Conservation (phyloP, 2,113 vertebrate species). For the Gymnogyps californianus region DNA sequence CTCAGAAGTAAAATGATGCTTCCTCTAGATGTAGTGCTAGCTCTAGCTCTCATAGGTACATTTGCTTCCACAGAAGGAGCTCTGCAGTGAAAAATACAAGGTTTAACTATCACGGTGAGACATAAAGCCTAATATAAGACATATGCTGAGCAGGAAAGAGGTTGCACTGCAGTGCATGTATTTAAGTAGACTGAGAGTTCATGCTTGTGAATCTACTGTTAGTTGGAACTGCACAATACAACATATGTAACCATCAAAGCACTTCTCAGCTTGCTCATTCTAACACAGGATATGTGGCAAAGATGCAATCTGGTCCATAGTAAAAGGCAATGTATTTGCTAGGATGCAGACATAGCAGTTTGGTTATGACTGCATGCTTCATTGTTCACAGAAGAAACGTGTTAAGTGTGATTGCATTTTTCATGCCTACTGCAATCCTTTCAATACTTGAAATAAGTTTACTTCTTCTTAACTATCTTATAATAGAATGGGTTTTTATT, state of each 20-base stretch:
- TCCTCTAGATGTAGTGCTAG: neutral
- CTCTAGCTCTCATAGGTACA: neutral
- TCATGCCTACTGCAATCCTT: neutral
- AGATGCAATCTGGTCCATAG: conserved; percentile 36
- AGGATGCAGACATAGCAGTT: conserved; percentile 5
- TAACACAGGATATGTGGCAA: conserved; percentile 25
- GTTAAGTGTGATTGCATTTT: conserved; percentile 9
- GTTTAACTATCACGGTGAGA: neutral
- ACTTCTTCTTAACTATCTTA: neutral
- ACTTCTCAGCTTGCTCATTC: conserved; percentile 46
- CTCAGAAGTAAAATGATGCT: neutral
- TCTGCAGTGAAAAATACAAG: neutral
- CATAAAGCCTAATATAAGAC: neutral
- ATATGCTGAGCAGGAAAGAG: neutral
- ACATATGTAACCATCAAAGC: conserved; percentile 39
- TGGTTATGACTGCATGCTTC: conserved; percentile 27
- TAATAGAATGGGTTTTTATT: neutral
- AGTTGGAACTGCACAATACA: neutral
- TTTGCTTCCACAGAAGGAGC: neutral
- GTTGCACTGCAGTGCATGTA: neutral
- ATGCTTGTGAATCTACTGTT: neutral
- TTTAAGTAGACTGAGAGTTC: conserved; percentile 6
- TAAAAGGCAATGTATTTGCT: conserved; percentile 11
- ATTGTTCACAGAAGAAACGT: conserved; percentile 9
- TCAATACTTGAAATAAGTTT: neutral